Evolutionary conservation across 2,888 invertebrate species (phyloP), one percentile per base, ranked within the genome.

Genomic region (Alsophila aescularia): DNA sequence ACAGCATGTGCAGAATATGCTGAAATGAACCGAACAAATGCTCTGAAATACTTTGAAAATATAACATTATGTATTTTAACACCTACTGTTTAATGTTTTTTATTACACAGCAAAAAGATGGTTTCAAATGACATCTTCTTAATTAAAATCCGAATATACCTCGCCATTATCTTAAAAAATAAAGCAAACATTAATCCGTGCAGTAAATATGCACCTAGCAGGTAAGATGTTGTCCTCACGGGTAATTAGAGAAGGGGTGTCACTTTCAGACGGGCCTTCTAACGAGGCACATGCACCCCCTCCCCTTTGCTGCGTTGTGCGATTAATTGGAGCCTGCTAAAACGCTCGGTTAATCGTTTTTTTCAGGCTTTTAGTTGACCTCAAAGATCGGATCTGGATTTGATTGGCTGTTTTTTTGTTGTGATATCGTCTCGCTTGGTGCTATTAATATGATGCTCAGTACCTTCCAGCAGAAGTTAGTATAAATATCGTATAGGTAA

Each of bases 191-290:
- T 50, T 36, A 36, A 39, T 49, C 50, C 35, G 27, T 55, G 59
- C 52, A 61, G 60, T 68, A 69, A 72, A 71, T 67, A 70, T 76
- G 68, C 66, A 72, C 65, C 61, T 62, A 70, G 65, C 58, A 58
- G 54, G 67, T 69, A 67, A 77, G 79, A 79, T 77, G 75, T 72
- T 76, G 82, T 86, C 83, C 83, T 84, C 77, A 64, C 74, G 70
- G 78, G 79, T 85, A 88, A 90, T 90, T 90, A 89, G 85, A 83
- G 64, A 60, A 69, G 58, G 66, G 86, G 89, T 90, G 90, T 90
- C 90, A 90, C 75, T 87, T 89, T 85, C 90, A 90, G 89, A 87
- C 79, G 77, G 64, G 61, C 64, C 66, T 76, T 67, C 83, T 88
- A 89, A 88, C 87, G 84, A 89, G 84, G 75, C 76, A 77, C 77